Conservation (phyloP, 2,888 invertebrate species). For the Sminthurides aquaticus region DNA sequence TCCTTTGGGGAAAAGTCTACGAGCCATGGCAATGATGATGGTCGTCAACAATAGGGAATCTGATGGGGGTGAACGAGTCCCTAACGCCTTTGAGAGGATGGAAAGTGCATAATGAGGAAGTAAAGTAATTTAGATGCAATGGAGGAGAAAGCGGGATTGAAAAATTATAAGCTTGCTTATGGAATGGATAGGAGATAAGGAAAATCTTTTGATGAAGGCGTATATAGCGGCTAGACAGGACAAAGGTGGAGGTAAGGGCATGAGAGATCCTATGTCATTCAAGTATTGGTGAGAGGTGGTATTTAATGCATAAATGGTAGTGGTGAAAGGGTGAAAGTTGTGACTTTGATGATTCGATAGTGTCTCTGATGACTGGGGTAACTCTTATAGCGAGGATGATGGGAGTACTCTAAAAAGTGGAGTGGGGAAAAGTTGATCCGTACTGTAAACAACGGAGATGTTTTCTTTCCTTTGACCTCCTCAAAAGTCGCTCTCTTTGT, state of each 20-base stretch:
- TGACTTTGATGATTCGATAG: too few species aligned
- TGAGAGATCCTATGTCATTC: too few species aligned
- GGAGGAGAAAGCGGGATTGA: too few species aligned
- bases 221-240: too few species aligned
- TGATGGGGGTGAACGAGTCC: background rate
- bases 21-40: background rate
- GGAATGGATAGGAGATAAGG: too few species aligned
- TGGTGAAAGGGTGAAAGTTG: too few species aligned
- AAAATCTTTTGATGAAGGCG: too few species aligned
- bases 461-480: background rate
- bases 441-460: background rate
- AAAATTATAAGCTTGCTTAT: too few species aligned
- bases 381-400: background rate
- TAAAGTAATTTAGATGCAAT: background rate
- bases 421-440: background rate
- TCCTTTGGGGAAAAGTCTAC: background rate
- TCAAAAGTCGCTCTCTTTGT: too few species aligned
- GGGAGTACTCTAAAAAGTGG: background rate
- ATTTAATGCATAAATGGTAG: too few species aligned
- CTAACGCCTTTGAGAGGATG: background rate
- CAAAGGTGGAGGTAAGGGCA: too few species aligned
- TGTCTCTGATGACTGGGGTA: background rate
- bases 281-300: too few species aligned
- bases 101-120: background rate
- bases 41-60: background rate